Evolutionary conservation across 1,140 invertebrate genomes (phyloP).

Genomic region (Eumeta japonica): DNA sequence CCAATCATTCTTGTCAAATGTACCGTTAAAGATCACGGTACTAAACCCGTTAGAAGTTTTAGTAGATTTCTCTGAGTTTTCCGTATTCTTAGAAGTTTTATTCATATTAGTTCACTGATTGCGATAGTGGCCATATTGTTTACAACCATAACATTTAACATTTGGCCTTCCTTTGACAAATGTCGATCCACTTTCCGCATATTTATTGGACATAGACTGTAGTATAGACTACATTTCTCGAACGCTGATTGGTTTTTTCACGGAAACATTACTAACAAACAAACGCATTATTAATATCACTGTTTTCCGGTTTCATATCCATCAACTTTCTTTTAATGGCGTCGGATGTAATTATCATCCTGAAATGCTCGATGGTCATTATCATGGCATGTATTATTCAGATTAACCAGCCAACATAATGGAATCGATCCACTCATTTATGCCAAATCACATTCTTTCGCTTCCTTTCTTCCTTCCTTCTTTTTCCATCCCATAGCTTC

Average conservation of each 20-base stretch:
- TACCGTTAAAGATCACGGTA: constrained; percentile 9
- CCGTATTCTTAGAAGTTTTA: constrained; percentile 1
- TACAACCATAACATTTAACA: constrained; percentile 9
- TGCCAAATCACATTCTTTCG: no score
- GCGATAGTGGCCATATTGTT: constrained; percentile 9
- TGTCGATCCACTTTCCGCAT: no score
- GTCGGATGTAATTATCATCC: constrained; percentile 17
- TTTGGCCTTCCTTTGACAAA: constrained; percentile 5
- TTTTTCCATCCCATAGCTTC: constrained; percentile 18
- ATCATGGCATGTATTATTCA: no score
- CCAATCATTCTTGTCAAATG: constrained; percentile 16
- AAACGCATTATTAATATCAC: neutral
- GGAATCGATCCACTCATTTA: constrained; percentile 26
- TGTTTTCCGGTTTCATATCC: constrained; percentile 11
- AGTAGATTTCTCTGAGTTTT: constrained; percentile 4
- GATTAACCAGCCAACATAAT: constrained; percentile 30
- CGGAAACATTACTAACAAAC: constrained; percentile 5
- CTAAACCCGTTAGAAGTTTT: constrained; percentile 13
- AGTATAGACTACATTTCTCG: constrained; percentile 1
- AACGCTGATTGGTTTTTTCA: constrained; percentile 3
- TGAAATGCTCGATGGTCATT: constrained; percentile 30
- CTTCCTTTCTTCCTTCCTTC: no score
- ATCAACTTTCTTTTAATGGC: constrained; percentile 21
- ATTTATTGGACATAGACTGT: neutral
- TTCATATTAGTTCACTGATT: constrained; percentile 9